Evolutionary conservation across 2,113 vertebrate genomes (phyloP), one percentile per base, ranked within the genome.

Genomic region (Scopus umbretta): DNA sequence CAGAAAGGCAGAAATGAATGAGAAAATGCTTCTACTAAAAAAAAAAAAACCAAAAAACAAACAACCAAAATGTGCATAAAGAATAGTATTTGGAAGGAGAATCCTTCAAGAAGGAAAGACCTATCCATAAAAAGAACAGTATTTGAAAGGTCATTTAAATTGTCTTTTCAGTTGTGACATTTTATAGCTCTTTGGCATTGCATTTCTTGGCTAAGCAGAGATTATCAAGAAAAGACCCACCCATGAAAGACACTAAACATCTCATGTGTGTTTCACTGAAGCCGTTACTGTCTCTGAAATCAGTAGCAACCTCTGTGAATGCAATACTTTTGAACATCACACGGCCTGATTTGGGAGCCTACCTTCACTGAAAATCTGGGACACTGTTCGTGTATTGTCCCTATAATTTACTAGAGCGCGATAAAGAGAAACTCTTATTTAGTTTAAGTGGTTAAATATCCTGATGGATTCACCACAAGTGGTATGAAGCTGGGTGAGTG

Each of bases 371-470:
- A 68, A 94, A 81, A 50, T 45, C 47, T 63, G 12, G 26, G 63
- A 58, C 21, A 55, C 7, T 10, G 3, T 40, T 42, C 47, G 10
- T 72, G 14, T 78, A 55, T 80, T 90, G 38, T 88, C 7, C 9
- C 7, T 61, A 34, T 65, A n/a, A 23, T 66, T 83, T 90, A 83
- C 70, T 36, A 82, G 55, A 62, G 63, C 45, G 40, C 32, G 36
- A 72, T 84, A 78, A 86, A 79, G 56, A 78, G 18, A 93, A 91
- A 71, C 13, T 91, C 49, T 47, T 80, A 29, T 9, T 94, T 72
- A n/a, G 32, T 78, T 76, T 76, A 91, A 80, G 59, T 86, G 27
- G n/a, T 61, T 95, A 92, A 96, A 89, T 74, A 92, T 68, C 49
- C 70, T 72, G 62, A 72, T 65, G 30, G 40, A 72, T 84, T 94